Percentiles rank a stretch among this genome's conserved stretches.
phyloP scores from a whole-genome alignment of 2,113 vertebrate species.

The Ictalurus punctatus region DNA sequence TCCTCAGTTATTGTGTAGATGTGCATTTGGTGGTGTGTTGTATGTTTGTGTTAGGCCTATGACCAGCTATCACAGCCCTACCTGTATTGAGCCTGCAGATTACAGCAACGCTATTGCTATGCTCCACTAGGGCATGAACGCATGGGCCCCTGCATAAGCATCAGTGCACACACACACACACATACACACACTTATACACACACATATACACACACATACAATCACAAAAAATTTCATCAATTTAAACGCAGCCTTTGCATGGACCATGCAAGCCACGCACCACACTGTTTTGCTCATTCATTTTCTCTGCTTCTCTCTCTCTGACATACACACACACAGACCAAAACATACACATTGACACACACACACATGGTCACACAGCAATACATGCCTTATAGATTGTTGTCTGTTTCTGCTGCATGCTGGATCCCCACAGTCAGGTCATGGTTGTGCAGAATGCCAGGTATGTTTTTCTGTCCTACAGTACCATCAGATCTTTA shows the following conservation, averaged over 20 bases:
- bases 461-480: conserved; percentile 79
- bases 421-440: conserved; percentile 90
- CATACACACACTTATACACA: conserved; percentile 48
- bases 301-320: conserved; percentile 13
- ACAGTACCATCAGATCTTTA: conserved; percentile 33
- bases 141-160: conserved; percentile 47
- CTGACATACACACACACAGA: not conserved
- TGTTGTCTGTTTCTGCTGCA: conserved; percentile 76
- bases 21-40: conserved; percentile 24
- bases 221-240: conserved; percentile 24
- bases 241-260: conserved; percentile 23
- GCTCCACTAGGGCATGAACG: conserved; percentile 53
- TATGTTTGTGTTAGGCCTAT: conserved; percentile 33
- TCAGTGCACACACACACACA: conserved; percentile 1
- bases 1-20: conserved; percentile 15
- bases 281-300: not conserved
- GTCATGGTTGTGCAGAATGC: conserved; percentile 99
- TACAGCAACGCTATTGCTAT: conserved; percentile 42
- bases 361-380: conserved; percentile 27
- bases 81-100: conserved; percentile 32
- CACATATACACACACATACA: conserved; percentile 48
- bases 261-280: conserved; percentile 9
- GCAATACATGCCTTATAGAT: conserved; percentile 68
- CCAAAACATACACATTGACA: not conserved
- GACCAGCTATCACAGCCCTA: conserved; percentile 35